phyloP scores from a whole-genome alignment of 1,140 invertebrate species.

The Thaumatotibia leucotreta region DNA sequence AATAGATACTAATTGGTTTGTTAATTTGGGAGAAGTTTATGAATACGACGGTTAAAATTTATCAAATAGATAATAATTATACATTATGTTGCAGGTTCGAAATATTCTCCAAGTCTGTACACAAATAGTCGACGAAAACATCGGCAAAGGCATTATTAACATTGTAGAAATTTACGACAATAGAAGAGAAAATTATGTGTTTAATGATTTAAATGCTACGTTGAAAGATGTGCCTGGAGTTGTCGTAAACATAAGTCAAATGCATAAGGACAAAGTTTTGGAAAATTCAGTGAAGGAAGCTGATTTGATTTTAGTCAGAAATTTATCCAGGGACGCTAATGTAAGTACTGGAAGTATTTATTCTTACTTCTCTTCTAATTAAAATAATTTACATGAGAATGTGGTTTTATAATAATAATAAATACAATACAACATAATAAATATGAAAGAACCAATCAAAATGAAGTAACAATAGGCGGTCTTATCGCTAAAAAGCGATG shows the following conservation, averaged over 20 bases:
- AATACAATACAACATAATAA: too few species aligned
- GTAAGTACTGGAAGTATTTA: too few species aligned
- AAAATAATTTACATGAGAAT: too few species aligned
- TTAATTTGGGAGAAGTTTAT: too few species aligned
- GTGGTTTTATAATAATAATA: too few species aligned
- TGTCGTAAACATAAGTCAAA: constrained; percentile 20
- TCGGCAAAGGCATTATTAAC: constrained; percentile 26
- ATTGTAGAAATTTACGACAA: constrained; percentile 23
- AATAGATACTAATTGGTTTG: too few species aligned
- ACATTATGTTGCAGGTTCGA: constrained; percentile 23
- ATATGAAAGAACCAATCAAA: too few species aligned
- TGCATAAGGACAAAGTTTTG: constrained; percentile 12
- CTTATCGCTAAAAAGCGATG: too few species aligned
- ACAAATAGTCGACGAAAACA: constrained; percentile 37
- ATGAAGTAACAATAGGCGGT: too few species aligned
- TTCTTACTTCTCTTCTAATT: too few species aligned
- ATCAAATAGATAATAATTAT: too few species aligned
- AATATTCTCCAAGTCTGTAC: constrained; percentile 25
- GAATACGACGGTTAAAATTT: too few species aligned
- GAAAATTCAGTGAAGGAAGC: not conserved
- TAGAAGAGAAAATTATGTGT: not conserved
- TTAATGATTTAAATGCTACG: constrained; percentile 18
- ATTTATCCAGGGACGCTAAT: constrained; percentile 22
- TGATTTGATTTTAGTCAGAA: constrained; percentile 24
- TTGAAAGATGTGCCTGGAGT: constrained; percentile 14